A percentile compares a stretch with the other conserved stretches of the same genome.
Conservation (phyloP, 2,888 invertebrate genomes). For the Allygus modestus region DNA sequence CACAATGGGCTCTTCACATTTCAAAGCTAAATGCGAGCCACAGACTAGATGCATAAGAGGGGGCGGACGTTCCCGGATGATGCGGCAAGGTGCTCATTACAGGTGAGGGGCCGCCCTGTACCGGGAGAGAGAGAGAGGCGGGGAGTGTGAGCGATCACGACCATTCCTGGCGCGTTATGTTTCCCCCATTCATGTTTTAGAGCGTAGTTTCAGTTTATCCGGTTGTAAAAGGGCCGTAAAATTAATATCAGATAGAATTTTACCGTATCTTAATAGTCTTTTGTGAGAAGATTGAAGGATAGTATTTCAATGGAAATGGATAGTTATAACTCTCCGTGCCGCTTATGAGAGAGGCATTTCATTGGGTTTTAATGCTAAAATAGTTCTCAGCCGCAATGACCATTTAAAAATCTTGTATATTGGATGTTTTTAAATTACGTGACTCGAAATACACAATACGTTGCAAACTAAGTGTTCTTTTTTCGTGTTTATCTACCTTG, state of each 20-base stretch:
- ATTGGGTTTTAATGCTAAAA: too few relatives aligned
- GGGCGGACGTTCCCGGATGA: background rate
- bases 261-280: background rate
- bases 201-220: background rate
- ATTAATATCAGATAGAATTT: background rate
- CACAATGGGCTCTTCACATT: background rate
- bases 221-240: background rate
- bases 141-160: conserved; percentile 12
- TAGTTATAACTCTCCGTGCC: too few relatives aligned
- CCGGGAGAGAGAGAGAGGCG: background rate
- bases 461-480: too few relatives aligned
- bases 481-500: too few relatives aligned
- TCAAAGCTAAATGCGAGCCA: background rate
- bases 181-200: background rate
- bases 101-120: too few relatives aligned
- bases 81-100: background rate
- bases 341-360: too few relatives aligned
- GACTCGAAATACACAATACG: too few relatives aligned
- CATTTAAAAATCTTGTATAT: too few relatives aligned
- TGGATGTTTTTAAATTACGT: too few relatives aligned
- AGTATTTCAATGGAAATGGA: too few relatives aligned
- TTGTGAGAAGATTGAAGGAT: background rate
- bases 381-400: too few relatives aligned
- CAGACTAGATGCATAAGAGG: background rate
- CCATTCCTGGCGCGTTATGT: background rate